A percentile compares a stretch with the other conserved stretches of the same genome.
phyloP scores from a whole-genome alignment of 2,888 invertebrate genomes.

The Punctoribates punctum region DNA sequence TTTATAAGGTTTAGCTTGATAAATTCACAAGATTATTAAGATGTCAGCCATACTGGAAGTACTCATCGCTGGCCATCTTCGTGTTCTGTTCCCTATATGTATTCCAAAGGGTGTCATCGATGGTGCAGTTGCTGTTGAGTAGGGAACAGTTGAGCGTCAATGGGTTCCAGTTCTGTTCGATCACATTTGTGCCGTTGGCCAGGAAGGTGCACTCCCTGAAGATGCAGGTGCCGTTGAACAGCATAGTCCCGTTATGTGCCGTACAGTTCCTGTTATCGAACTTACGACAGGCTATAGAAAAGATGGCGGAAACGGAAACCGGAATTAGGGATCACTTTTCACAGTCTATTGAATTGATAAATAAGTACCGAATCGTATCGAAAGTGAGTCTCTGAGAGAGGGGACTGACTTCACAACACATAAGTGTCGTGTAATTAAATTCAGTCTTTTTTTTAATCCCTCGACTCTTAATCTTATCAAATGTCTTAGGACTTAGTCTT shows the following conservation, averaged over 20 bases:
- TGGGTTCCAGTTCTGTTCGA: constrained; percentile 20
- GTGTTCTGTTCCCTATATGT: constrained; percentile 49
- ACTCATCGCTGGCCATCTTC: constrained; percentile 57
- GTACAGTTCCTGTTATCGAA: constrained; percentile 53
- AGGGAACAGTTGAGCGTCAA: neutral
- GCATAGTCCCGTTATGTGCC: constrained; percentile 52
- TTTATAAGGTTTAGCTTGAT: neutral
- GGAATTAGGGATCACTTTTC: neutral
- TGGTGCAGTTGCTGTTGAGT: constrained; percentile 36
- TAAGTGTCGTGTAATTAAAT: no score
- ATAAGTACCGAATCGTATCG: neutral
- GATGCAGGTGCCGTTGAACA: constrained; percentile 52
- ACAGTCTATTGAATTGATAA: neutral
- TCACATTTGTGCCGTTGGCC: constrained; percentile 17
- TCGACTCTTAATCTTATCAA: neutral
- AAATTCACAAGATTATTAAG: neutral
- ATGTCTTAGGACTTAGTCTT: neutral
- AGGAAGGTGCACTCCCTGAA: constrained; percentile 42
- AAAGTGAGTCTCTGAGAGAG: neutral
- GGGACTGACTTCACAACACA: neutral
- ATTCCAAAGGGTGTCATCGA: constrained; percentile 48
- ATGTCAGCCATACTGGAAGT: constrained; percentile 57
- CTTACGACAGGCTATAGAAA: constrained; percentile 18
- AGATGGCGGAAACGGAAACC: neutral
- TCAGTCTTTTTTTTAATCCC: neutral